Conservation (phyloP, 2,888 invertebrate species). For the Sericinus montela region DNA sequence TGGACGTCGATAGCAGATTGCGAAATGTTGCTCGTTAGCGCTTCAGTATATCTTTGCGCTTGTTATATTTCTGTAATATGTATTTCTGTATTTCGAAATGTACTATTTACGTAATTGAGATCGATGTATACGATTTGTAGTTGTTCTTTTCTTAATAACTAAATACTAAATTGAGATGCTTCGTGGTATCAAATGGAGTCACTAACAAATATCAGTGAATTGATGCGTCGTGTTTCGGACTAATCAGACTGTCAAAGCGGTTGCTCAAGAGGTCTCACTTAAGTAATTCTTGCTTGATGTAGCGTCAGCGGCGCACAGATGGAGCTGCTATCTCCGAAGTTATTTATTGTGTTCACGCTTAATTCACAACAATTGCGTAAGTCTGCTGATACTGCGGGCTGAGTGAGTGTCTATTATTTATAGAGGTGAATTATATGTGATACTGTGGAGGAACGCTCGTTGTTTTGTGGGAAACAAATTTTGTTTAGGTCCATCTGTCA, state of each 20-base stretch:
- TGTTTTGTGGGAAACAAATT: too few relatives aligned
- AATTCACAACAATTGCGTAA: constrained; percentile 19
- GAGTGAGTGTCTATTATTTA: constrained; percentile 10
- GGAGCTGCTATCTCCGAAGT: constrained; percentile 3
- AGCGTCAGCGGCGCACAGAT: background rate
- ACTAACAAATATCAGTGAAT: constrained; percentile 18
- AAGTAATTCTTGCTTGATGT: constrained; percentile 12
- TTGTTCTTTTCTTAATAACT: too few relatives aligned
- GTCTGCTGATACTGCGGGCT: constrained; percentile 8
- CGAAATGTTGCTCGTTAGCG: too few relatives aligned
- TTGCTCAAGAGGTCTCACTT: constrained; percentile 18
- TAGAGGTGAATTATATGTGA: constrained; percentile 3
- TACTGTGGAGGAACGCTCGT: background rate
- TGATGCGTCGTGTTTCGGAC: constrained; percentile 7
- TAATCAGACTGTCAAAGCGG: constrained; percentile 11
- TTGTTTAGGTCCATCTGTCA: too few relatives aligned
- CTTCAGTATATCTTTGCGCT: too few relatives aligned
- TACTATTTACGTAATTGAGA: background rate
- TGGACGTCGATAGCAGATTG: background rate
- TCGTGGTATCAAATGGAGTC: constrained; percentile 2
- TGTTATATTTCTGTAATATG: too few relatives aligned
- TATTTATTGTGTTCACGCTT: constrained; percentile 14
- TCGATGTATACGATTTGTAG: too few relatives aligned
- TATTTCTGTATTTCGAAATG: too few relatives aligned
- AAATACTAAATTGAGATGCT: background rate